Evolutionary conservation across 2,797 vertebrate genomes (phyloP), one percentile per base, ranked within the genome.

Genomic region (Sparus aurata): DNA sequence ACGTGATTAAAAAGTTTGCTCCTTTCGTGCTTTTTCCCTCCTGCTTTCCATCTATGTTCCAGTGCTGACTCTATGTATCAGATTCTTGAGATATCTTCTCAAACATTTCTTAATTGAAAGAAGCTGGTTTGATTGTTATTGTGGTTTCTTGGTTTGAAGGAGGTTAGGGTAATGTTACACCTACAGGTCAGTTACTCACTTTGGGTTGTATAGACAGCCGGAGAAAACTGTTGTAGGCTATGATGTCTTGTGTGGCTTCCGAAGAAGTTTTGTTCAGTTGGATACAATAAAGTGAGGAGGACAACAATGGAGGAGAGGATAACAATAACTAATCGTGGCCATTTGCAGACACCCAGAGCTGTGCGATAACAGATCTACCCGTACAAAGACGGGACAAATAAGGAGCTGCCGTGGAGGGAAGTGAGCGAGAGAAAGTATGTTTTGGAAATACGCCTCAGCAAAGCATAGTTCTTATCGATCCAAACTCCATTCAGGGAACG

Each of bases 1-100:
- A 83, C 41, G 2, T 62, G 81, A 76, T 69, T 68, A 54, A 71
- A 69, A 22, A 10, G 53, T 80, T 82, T 55, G 43, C 47, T 77
- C 23, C 59, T 81, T 81, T 68, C 27, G 15, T 55, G 30, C 50
- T 67, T 41, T 82, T n/a, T 79, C 57, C 57, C 71, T 76, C 22
- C 65, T 55, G 41, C 52, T 75, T 64, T 41, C 43, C 34, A 17
- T 67, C 43, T 11, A n/a, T 20, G 18, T 49, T 20, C 25, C 30
- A 57, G 15, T 45, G 18, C 45, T 22, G 12, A 20, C 30, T 30
- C 13, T 38, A 1, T 5, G 15, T 1, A 4, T 23, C 27, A 3
- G 5, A 38, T 27, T 27, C n/a, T 4, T 22, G 22, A 38, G 13
- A 23, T 66, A 20, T 47, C 6, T 55, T 22, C 15, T 4, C n/a